A percentile compares a stretch with the other conserved stretches of the same genome.
These are phyloP conservation scores for Brachyhypopomus gauderio DNA, from an alignment of 2,113 vertebrate genomes.

Conservation along the genomic window DNA sequence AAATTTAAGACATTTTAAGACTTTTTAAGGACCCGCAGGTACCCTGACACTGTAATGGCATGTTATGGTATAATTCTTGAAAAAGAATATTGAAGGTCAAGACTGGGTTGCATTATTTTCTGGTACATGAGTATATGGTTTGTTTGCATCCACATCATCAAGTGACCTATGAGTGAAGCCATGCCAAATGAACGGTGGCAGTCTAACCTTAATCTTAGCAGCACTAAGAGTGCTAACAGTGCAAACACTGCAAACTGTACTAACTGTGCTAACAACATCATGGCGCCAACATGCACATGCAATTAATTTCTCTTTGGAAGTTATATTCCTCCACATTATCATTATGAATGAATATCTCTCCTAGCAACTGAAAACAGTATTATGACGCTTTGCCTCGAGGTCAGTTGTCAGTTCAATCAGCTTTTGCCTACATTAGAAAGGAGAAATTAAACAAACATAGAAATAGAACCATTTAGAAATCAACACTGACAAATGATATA, in stretches of 20 bases:
- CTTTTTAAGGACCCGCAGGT: too few species aligned
- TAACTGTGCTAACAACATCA: constrained; percentile 14
- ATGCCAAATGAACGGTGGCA: not conserved
- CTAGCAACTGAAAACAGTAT: constrained; percentile 5
- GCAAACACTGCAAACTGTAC: not conserved
- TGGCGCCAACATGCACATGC: not conserved
- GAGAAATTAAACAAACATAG: constrained; percentile 17
- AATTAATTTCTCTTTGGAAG: constrained; percentile 17
- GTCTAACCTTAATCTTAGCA: constrained; percentile 25
- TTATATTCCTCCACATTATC: not conserved
- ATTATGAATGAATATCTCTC: constrained; percentile 12
- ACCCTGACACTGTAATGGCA: too few species aligned
- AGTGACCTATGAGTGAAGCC: not conserved
- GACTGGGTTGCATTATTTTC: too few species aligned
- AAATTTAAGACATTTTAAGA: too few species aligned
- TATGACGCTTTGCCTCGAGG: not conserved
- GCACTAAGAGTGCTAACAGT: not conserved
- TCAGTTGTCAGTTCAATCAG: constrained; percentile 8
- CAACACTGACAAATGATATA: constrained; percentile 12
- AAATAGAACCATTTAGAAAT: constrained; percentile 21
- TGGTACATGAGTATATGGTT: too few species aligned
- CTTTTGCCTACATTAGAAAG: constrained; percentile 16
- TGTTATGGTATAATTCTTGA: too few species aligned
- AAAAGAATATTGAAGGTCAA: too few species aligned
- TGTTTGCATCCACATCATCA: not conserved